Evolutionary conservation across 2,797 vertebrate genomes (phyloP), one percentile per base, ranked within the genome.

Genomic region (Parauchenoglanis ngamensis): DNA sequence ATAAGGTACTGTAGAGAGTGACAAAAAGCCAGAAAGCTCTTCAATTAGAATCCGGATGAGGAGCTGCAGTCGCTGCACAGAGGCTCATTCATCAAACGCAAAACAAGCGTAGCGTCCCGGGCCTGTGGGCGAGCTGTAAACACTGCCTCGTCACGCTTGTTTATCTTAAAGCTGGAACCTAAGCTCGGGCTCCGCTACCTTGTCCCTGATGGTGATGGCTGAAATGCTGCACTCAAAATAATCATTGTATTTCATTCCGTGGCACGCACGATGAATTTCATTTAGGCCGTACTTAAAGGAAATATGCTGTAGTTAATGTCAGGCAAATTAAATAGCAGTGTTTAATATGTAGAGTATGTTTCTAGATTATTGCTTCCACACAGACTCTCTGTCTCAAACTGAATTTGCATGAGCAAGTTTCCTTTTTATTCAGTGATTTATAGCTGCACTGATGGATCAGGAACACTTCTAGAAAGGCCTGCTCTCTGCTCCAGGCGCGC

Each of bases 61-160:
- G 54, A 13, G 31, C 77, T 85, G 87, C 88, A 91, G 88, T 63
- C 21, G 25, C 86, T 89, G 68, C 21, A 88, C 86, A 91, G 65
- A 77, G 88, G 88, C 91, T 92, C 89, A 92, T 94, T 92, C 84
- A 91, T 94, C 92, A 94, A 56, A 78, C 10, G 46, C 79, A 72
- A 89, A 89, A 91, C 87, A 89, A 88, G 87, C 83, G 82, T 28
- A 83, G 82, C 85, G 83, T 90, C 82, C 84, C 85, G n/a, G 87
- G 88, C 85, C 81, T 2, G 68, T 46, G 89, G 87, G 72, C 86
- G 85, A 89, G 80, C 61, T 68, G 67, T 76, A 83, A 87, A 90
- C 88, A 86, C 49, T 17, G 21, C 70, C 87, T 88, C 78, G 52
- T 87, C 76, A 13, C 44, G 56, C 80, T 88, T 92, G 85, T 90